phyloP scores from a whole-genome alignment of 2,888 invertebrate species.

The Meteorus colon region DNA sequence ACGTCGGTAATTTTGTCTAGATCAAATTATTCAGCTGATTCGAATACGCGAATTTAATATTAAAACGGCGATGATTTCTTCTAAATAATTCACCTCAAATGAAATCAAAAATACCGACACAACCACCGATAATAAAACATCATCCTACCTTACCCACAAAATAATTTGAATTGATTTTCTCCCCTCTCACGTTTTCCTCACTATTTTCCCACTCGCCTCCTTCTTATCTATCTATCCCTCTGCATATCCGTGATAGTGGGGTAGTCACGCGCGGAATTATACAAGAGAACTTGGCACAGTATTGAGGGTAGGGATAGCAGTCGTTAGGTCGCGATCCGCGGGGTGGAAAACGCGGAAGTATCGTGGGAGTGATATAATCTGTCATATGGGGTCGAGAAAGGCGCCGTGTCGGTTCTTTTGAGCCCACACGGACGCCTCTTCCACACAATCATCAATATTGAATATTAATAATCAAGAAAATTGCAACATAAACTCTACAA shows the following conservation, averaged over 20 bases:
- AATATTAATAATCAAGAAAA: background rate
- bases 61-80: no score
- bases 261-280: background rate
- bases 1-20: no score
- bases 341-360: conserved; percentile 21
- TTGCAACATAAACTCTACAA: background rate
- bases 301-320: conserved; percentile 16
- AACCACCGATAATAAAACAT: background rate
- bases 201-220: background rate
- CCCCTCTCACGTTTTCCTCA: no score
- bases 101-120: background rate
- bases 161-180: background rate
- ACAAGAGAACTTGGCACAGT: background rate
- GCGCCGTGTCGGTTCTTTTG: conserved; percentile 62
- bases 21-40: no score
- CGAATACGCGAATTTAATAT: no score
- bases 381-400: conserved; percentile 62
- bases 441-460: background rate
- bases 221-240: background rate
- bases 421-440: conserved; percentile 63
- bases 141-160: background rate
- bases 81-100: no score
- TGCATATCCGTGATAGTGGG: background rate
- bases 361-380: conserved; percentile 52
- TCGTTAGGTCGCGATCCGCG: conserved; percentile 25